Evolutionary conservation across 2,888 invertebrate species (phyloP), one percentile per base, ranked within the genome.

Genomic region (Phyto melanocephala): DNA sequence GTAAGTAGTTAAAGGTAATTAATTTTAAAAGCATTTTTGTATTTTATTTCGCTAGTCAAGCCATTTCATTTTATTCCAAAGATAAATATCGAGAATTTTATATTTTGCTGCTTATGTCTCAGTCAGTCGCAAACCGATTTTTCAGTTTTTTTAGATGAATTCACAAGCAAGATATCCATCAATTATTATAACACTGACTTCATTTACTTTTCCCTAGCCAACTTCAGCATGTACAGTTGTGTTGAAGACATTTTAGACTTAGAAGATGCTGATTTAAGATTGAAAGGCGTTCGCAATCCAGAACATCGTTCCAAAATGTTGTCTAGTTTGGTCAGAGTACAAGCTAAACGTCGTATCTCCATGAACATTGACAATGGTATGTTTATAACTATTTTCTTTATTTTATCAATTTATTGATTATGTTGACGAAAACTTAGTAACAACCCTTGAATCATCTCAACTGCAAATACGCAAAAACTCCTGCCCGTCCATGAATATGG

Each of bases 291-390:
- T 37, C 93, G 92, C 83, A 93, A 93, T 86, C 92, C 93, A 2
- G 93, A 93, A 15, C 94, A 95, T 89, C 90, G 95, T 35, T 93
- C 94, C 1, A 92, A 93, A 86, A 93, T 95, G 85, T 92, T 94
- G 81, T 93, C 94, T 40, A 94, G 94, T 88, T 90, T 95, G 67
- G 92, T 94, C n/a, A 92, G 93, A 8, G 92, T 95, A 4, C 91
- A 93, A 47, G 93, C 93, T 24, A 95, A 94, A 89, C 93, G 93
- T 68, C 91, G 93, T 81, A 91, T 91, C 86, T 93, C 93, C 8
- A 86, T 89, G 86, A 88, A 88, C 76, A 82, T 90, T 91, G 90
- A 92, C 90, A 90, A 92, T 84, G 88, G 90, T 87, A 50, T 54
- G 67, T 40, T 10, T 63, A 2, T 5, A 20, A 60, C 4, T 62